phyloP scores from a whole-genome alignment of 2,113 vertebrate genomes.

The Neodontobutis hainanensis region DNA sequence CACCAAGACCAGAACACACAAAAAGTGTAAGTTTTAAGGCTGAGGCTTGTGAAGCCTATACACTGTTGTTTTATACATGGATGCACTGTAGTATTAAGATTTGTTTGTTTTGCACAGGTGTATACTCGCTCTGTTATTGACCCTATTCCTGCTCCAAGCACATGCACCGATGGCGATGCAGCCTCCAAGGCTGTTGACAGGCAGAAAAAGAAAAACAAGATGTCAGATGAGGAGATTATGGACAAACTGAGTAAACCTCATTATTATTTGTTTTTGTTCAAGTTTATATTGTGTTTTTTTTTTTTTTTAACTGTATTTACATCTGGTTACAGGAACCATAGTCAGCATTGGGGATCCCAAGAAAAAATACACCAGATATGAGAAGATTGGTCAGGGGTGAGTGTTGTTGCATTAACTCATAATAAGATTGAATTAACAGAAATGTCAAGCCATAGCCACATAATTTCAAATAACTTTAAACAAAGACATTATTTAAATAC shows the following conservation, averaged over 20 bases:
- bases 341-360: conserved; percentile 97
- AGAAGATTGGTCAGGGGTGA: conserved; percentile 98
- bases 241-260: conserved; percentile 90
- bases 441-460: too few relatives aligned
- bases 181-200: conserved; percentile 86
- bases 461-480: too few relatives aligned
- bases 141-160: conserved; percentile 85
- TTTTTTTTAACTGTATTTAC: neutral
- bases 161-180: conserved; percentile 81
- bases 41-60: neutral
- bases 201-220: conserved; percentile 96
- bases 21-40: conserved; percentile 86
- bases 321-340: conserved; percentile 84
- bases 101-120: conserved; percentile 72
- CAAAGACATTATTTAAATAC: too few relatives aligned
- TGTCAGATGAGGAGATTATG: conserved; percentile 98
- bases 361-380: conserved; percentile 97
- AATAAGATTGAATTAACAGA: too few relatives aligned
- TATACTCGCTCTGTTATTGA: conserved; percentile 96
- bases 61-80: too few relatives aligned
- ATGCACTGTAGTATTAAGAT: too few relatives aligned
- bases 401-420: conserved; percentile 36
- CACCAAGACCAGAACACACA: conserved; percentile 94
- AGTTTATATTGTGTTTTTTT: neutral
- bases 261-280: neutral